phyloP scores from a whole-genome alignment of 37 sponge, comb jelly and placozoan species.

The Bolinopsis microptera region DNA sequence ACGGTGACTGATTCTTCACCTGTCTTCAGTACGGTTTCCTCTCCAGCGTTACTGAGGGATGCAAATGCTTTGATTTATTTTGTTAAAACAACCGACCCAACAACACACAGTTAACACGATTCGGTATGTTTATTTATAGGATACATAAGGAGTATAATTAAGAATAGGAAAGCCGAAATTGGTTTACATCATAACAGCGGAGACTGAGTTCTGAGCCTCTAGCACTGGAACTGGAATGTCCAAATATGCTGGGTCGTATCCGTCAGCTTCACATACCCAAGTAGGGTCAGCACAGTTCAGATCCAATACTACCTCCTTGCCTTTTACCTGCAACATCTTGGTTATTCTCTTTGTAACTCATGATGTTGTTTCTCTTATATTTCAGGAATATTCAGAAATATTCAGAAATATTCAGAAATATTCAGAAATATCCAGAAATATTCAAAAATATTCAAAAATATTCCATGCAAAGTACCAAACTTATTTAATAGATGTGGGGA shows the following conservation, averaged over 20 bases:
- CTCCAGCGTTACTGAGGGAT: background rate
- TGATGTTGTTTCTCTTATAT: no score
- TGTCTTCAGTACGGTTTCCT: background rate
- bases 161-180: background rate
- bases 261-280: background rate
- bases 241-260: background rate
- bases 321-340: no score
- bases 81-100: no score
- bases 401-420: no score
- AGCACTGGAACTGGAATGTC: background rate
- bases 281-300: constrained; percentile 2
- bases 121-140: background rate
- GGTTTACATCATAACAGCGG: background rate
- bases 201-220: background rate
- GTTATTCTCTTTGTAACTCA: no score
- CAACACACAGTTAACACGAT: background rate
- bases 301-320: background rate
- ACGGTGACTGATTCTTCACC: background rate
- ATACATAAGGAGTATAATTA: background rate
- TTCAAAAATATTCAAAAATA: no score
- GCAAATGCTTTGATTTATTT: no score
- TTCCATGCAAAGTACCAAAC: no score
- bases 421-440: no score
- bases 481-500: no score
- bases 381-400: no score